Percentiles rank a stretch among this genome's conserved stretches.
Evolutionary conservation across 2,888 invertebrate species (phyloP).

Genomic region (Eupithecia abbreviata): DNA sequence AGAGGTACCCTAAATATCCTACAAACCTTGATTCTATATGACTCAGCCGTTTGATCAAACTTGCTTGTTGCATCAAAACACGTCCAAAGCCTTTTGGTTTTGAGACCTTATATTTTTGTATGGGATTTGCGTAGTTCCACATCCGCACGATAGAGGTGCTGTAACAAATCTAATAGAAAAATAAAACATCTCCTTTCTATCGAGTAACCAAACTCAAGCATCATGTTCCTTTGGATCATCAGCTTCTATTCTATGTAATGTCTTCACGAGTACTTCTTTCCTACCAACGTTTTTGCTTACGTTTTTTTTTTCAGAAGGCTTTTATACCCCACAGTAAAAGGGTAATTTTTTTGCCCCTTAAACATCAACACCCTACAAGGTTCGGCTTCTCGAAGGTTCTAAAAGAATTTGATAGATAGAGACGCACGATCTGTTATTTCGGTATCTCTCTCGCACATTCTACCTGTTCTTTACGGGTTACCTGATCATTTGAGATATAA

Average conservation of each 20-base stretch:
- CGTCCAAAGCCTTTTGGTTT: not conserved
- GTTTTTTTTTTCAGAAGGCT: not conserved
- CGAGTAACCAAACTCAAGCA: not conserved
- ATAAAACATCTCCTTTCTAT: not conserved
- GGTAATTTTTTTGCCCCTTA: constrained; percentile 3
- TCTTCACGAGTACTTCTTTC: not conserved
- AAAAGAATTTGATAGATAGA: constrained; percentile 7
- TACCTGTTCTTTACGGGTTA: constrained; percentile 29
- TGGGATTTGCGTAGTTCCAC: not conserved
- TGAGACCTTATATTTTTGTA: not conserved
- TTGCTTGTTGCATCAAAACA: not conserved
- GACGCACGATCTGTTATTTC: not conserved
- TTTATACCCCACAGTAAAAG: constrained; percentile 3
- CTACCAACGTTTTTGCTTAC: not conserved
- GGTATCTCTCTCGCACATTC: constrained; percentile 7
- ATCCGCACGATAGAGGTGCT: not conserved
- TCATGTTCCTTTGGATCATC: not conserved
- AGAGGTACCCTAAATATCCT: no score
- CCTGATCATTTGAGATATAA: constrained; percentile 10
- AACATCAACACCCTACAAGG: not conserved
- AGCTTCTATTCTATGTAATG: not conserved
- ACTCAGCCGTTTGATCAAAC: not conserved
- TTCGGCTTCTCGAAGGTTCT: constrained; percentile 6
- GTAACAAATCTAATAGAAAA: not conserved
- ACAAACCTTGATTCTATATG: not conserved